phyloP scores from a whole-genome alignment of 2,113 vertebrate species.

The Sclerurus mexicanus region DNA sequence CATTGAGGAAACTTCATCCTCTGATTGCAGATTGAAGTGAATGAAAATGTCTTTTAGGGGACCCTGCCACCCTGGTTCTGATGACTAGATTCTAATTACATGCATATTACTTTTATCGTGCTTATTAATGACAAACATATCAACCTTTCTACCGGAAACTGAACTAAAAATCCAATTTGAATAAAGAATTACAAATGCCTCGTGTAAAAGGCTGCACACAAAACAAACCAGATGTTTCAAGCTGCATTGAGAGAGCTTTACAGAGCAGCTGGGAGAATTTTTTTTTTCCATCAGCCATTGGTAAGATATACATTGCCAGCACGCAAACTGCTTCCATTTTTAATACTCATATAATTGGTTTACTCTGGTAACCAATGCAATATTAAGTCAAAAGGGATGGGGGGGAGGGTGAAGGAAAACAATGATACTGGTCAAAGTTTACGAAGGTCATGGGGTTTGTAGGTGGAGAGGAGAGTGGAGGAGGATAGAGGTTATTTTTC shows the following conservation, averaged over 20 bases:
- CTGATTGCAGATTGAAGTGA: constrained; percentile 5
- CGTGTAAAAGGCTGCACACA: constrained; percentile 52
- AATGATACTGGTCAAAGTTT: constrained; percentile 43
- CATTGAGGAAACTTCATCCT: constrained; percentile 41
- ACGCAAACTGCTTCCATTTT: constrained; percentile 61
- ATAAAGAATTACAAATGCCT: constrained; percentile 71
- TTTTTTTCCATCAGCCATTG: constrained; percentile 66
- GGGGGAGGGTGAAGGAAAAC: background rate
- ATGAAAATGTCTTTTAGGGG: constrained; percentile 22
- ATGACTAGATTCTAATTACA: constrained; percentile 36
- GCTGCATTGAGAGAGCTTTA: constrained; percentile 62
- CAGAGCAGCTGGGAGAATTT: constrained; percentile 67
- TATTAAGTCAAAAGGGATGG: constrained; percentile 23
- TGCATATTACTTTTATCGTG: background rate
- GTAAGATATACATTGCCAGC: constrained; percentile 56
- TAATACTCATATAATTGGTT: constrained; percentile 70
- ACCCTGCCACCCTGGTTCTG: background rate
- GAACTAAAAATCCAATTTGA: constrained; percentile 81
- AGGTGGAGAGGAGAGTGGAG: constrained; percentile 20
- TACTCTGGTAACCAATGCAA: constrained; percentile 64
- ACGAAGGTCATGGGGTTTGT: constrained; percentile 36
- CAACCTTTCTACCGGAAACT: constrained; percentile 63
- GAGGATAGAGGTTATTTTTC: constrained; percentile 48
- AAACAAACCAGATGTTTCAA: constrained; percentile 81
- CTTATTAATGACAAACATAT: constrained; percentile 58